A percentile compares a stretch with the other conserved stretches of the same genome.
Evolutionary conservation across 2,888 invertebrate species (phyloP).

Genomic region (Brachyopa scutellaris): DNA sequence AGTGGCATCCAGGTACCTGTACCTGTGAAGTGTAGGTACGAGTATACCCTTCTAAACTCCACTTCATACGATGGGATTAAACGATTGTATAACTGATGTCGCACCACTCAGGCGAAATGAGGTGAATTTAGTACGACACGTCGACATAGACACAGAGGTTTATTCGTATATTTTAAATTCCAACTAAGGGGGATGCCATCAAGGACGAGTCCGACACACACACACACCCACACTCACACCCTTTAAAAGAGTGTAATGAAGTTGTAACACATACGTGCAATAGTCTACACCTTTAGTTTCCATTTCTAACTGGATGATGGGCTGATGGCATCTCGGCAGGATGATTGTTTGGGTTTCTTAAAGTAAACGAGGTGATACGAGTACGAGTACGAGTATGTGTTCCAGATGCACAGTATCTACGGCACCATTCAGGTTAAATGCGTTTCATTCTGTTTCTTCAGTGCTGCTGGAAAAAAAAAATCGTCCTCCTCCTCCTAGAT

Average conservation of each 20-base stretch:
- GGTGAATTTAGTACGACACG: constrained; percentile 50
- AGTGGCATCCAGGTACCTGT: neutral
- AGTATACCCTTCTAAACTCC: too few relatives aligned
- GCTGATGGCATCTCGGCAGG: neutral
- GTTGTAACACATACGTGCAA: constrained; percentile 49
- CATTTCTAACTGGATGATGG: neutral
- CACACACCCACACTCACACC: too few relatives aligned
- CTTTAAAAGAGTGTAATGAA: constrained; percentile 36
- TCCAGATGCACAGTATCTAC: constrained; percentile 21
- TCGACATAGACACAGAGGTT: constrained; percentile 16
- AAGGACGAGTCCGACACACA: too few relatives aligned
- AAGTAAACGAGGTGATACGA: constrained; percentile 38
- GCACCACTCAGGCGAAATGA: constrained; percentile 61
- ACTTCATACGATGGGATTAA: constrained; percentile 24
- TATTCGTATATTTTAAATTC: constrained; percentile 20
- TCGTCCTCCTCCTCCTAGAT: too few relatives aligned
- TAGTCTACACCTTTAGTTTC: constrained; percentile 4
- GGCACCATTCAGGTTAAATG: constrained; percentile 18
- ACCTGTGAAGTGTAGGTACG: too few relatives aligned
- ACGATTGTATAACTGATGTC: constrained; percentile 62
- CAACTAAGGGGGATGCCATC: constrained; percentile 46
- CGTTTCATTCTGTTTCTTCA: constrained; percentile 8
- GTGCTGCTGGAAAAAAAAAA: too few relatives aligned
- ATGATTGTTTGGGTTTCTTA: constrained; percentile 28
- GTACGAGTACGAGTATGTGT: too few relatives aligned